phyloP scores from a whole-genome alignment of 2,113 vertebrate genomes.

The Hippolais icterina region DNA sequence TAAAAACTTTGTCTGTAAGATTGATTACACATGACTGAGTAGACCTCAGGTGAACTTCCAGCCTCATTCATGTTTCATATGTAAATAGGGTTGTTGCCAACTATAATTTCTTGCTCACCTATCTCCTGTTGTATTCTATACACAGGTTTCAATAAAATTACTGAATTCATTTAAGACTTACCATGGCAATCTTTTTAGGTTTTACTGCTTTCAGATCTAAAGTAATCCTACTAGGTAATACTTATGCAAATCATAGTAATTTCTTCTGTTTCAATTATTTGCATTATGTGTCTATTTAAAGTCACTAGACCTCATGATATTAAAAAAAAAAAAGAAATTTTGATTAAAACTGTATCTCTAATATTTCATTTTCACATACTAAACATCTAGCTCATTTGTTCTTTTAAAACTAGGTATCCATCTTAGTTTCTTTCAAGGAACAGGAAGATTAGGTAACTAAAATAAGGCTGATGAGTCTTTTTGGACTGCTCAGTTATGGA shows the following conservation, averaged over 20 bases:
- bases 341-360: background rate
- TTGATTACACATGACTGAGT: conserved; percentile 15
- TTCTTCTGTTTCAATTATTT: background rate
- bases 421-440: background rate
- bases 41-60: conserved; percentile 9
- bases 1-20: background rate
- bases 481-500: background rate
- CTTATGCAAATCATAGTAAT: background rate
- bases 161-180: background rate
- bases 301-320: background rate
- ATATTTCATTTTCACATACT: background rate
- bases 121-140: background rate
- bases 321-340: background rate
- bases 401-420: background rate
- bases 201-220: background rate
- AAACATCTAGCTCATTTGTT: background rate
- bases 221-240: background rate
- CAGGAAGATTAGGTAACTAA: background rate
- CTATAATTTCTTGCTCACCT: background rate
- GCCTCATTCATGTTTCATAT: conserved; percentile 34
- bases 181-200: background rate
- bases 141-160: background rate
- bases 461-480: background rate
- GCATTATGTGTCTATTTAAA: background rate
- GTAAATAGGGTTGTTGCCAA: conserved; percentile 11